Evolutionary conservation across 2,888 invertebrate genomes (phyloP).

Genomic region (Sphaerophoria taeniata): DNA sequence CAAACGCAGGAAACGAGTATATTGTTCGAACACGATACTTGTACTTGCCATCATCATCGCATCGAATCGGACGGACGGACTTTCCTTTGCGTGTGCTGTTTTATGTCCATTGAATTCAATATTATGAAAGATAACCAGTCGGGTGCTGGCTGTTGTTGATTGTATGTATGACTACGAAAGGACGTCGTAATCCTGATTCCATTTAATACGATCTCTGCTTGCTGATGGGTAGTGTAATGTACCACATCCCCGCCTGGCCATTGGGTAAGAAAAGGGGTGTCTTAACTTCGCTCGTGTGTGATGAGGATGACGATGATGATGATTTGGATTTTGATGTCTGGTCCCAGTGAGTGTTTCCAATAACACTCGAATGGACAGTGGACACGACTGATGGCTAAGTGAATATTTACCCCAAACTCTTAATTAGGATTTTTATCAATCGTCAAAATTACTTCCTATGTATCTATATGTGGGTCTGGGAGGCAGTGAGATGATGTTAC

Average conservation of each 20-base stretch:
- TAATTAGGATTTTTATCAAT: slow-evolving; percentile 74
- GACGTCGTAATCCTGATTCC: slow-evolving; percentile 70
- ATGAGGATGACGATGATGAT: slow-evolving; percentile 22
- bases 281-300: too few species aligned
- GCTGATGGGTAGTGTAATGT: slow-evolving; percentile 47
- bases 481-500: too few species aligned
- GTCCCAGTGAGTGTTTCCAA: slow-evolving; percentile 17
- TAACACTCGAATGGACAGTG: slow-evolving; percentile 13
- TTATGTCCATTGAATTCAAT: slow-evolving; percentile 65
- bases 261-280: slow-evolving; percentile 3
- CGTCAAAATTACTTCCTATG: slow-evolving; percentile 64
- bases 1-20: slow-evolving; percentile 48
- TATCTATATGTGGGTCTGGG: too few species aligned
- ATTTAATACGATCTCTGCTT: slow-evolving; percentile 69
- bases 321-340: slow-evolving; percentile 25
- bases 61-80: not conserved
- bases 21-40: slow-evolving; percentile 57
- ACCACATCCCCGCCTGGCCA: too few species aligned
- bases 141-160: slow-evolving; percentile 55
- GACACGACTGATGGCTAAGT: slow-evolving; percentile 53
- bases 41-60: not conserved
- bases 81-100: slow-evolving; percentile 57
- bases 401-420: slow-evolving; percentile 63
- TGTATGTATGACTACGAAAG: too few species aligned
- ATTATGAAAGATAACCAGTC: slow-evolving; percentile 46